Conservation (phyloP, 2,888 invertebrate species). For the Chironomus riparius region DNA sequence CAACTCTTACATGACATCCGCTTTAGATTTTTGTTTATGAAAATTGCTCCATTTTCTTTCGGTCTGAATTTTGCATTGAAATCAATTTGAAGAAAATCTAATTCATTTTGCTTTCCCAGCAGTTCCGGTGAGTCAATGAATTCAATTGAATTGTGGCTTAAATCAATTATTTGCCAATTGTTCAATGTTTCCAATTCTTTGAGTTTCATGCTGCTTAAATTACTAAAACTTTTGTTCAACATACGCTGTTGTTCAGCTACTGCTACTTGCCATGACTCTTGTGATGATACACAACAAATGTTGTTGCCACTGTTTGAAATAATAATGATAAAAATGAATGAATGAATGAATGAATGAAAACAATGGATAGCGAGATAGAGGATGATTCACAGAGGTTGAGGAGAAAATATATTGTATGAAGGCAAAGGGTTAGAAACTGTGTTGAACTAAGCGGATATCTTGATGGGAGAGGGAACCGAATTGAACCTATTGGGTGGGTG, state of each 20-base stretch:
- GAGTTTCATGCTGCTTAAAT: slow-evolving; percentile 8
- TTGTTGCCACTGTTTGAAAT: too few species aligned
- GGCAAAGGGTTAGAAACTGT: too few species aligned
- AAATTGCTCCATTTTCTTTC: slow-evolving; percentile 1
- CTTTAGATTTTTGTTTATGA: not conserved
- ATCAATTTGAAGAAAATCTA: slow-evolving; percentile 6
- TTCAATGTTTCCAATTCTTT: slow-evolving; percentile 5
- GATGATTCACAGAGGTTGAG: too few species aligned
- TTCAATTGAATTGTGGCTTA: slow-evolving; percentile 22
- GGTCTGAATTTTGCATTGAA: slow-evolving; percentile 1
- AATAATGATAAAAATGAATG: too few species aligned
- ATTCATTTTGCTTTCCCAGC: not conserved
- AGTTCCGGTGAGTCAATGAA: slow-evolving; percentile 5
- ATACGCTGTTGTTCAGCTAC: not conserved
- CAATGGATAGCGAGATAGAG: too few species aligned
- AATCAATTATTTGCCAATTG: slow-evolving; percentile 25
- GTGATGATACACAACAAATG: not conserved
- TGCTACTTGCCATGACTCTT: too few species aligned
- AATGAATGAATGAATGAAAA: too few species aligned
- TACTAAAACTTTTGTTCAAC: slow-evolving; percentile 12
- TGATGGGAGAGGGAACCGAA: too few species aligned
- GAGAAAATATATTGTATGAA: too few species aligned
- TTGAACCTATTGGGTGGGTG: too few species aligned
- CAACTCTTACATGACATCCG: slow-evolving; percentile 5
- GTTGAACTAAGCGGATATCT: too few species aligned